phyloP scores from a whole-genome alignment of 2,113 vertebrate species.

The Limnothrissa miodon region DNA sequence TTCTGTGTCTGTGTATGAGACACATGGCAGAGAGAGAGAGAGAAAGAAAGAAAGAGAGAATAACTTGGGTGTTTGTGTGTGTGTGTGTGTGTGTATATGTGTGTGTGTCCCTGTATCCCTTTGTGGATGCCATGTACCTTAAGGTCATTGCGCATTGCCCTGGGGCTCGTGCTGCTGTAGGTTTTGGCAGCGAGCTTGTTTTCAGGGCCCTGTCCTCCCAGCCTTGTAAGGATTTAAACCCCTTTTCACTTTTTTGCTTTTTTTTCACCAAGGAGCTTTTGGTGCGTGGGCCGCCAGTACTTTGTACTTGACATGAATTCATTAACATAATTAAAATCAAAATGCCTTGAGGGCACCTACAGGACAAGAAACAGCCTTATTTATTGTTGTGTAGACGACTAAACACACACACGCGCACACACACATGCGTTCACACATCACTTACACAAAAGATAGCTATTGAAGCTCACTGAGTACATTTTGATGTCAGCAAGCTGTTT shows the following conservation, averaged over 20 bases:
- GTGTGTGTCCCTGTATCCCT: background rate
- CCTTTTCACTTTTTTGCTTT: background rate
- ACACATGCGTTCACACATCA: background rate
- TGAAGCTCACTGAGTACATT: background rate
- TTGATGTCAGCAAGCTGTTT: constrained; percentile 5
- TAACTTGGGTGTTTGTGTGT: background rate
- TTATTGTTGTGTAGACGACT: constrained; percentile 32
- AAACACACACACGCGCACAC: constrained; percentile 16
- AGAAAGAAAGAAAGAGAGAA: background rate
- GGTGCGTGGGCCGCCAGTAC: constrained; percentile 29
- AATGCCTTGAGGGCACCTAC: constrained; percentile 37
- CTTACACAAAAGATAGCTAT: background rate
- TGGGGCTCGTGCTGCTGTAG: background rate
- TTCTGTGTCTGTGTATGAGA: background rate
- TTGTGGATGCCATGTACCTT: background rate
- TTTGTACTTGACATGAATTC: constrained; percentile 46
- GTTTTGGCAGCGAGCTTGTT: constrained; percentile 23
- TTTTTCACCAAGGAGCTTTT: background rate
- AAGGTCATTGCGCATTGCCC: background rate
- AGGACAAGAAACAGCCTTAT: constrained; percentile 38
- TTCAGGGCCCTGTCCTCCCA: background rate
- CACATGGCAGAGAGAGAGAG: background rate
- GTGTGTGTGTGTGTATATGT: background rate
- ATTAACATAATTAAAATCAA: constrained; percentile 57
- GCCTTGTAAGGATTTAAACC: constrained; percentile 16